Conservation (phyloP, 1,140 invertebrate genomes). For the Drosophila insularis region DNA sequence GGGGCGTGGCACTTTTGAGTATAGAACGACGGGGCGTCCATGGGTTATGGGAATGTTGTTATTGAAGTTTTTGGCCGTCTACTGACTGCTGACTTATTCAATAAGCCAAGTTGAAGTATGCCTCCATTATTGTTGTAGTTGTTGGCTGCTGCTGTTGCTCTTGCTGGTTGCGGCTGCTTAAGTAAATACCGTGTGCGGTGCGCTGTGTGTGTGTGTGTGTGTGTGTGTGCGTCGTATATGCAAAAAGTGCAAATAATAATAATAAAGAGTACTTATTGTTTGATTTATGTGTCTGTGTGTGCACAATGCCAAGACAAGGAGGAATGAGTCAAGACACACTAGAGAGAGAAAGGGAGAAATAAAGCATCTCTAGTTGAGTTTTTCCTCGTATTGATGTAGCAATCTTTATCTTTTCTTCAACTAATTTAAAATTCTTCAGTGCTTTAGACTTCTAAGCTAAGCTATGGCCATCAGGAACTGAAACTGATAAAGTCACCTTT, state of each 20-base stretch:
- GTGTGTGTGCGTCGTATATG: conserved; percentile 46
- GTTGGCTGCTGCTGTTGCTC: conserved; percentile 31
- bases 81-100: conserved; percentile 75
- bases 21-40: conserved; percentile 67
- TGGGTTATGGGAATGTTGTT: conserved; percentile 65
- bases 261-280: conserved; percentile 82
- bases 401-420: not conserved
- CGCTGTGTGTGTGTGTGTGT: conserved; percentile 36
- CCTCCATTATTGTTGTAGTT: conserved; percentile 59
- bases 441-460: conserved; percentile 33
- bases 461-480: conserved; percentile 42
- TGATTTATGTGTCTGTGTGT: conserved; percentile 82
- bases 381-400: not conserved
- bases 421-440: not conserved
- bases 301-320: conserved; percentile 50
- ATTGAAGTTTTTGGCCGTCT: conserved; percentile 70
- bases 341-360: not conserved
- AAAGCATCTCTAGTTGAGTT: not conserved
- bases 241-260: conserved; percentile 82
- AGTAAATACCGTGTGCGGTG: conserved; percentile 65
- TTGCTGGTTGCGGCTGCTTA: conserved; percentile 58
- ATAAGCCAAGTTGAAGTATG: conserved; percentile 82
- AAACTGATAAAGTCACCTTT: conserved; percentile 73
- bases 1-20: conserved; percentile 56
- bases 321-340: conserved; percentile 23